A percentile compares a stretch with the other conserved stretches of the same genome.
These are phyloP conservation scores for Podocnemis expansa DNA, from an alignment of 2,113 vertebrate species.

Conservation along the genomic window DNA sequence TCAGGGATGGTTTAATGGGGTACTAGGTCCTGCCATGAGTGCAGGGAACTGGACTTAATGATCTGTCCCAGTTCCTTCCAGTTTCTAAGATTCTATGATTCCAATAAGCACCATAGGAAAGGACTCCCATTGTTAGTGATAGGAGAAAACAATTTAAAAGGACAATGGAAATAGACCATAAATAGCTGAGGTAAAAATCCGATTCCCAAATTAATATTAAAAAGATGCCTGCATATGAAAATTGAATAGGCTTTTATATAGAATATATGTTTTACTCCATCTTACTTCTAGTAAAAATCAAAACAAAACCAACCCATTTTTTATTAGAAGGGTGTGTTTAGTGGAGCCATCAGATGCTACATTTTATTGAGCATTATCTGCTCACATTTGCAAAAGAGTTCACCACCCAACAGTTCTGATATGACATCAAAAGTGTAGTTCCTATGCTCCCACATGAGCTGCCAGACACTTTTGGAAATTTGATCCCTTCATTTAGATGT, in stretches of 20 bases:
- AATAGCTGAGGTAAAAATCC: neutral
- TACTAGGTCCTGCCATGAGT: no score
- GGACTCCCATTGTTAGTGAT: neutral
- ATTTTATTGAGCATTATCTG: neutral
- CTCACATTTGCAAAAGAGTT: neutral
- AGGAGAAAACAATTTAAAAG: neutral
- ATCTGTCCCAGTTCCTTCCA: no score
- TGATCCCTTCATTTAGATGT: neutral
- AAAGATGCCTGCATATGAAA: neutral
- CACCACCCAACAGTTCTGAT: neutral
- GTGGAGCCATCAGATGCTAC: neutral
- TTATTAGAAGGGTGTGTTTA: fast-evolving
- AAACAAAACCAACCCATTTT: neutral
- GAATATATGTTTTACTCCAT: neutral
- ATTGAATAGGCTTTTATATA: neutral
- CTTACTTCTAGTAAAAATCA: neutral
- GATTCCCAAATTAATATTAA: neutral
- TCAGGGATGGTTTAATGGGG: no score
- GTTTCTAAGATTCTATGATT: no score
- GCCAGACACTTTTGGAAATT: neutral
- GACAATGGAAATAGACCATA: neutral
- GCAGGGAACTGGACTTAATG: no score
- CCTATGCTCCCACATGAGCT: neutral
- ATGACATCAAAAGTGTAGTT: neutral
- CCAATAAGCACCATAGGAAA: neutral